Percentiles rank a stretch among this genome's conserved stretches.
Conservation (phyloP, 1,140 invertebrate genomes). For the Aphaenogaster rudis region DNA sequence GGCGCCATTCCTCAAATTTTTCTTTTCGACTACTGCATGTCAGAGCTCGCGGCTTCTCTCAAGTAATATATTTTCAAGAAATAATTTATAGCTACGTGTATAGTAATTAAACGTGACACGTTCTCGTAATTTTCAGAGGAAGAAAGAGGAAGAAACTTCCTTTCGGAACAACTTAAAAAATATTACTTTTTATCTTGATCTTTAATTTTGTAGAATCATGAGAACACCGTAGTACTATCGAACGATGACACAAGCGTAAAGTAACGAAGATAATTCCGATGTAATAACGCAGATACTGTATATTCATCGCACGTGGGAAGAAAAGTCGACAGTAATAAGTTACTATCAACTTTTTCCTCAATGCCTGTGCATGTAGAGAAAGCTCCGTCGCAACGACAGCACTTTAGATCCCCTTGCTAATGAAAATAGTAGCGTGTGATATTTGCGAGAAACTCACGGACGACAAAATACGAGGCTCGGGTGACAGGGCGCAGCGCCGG, state of each 20-base stretch:
- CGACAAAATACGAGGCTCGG: neutral
- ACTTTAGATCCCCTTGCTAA: neutral
- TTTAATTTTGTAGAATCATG: neutral
- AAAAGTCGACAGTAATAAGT: neutral
- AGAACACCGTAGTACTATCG: neutral
- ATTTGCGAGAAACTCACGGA: neutral
- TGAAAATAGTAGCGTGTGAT: neutral
- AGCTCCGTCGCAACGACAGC: neutral
- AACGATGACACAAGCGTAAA: neutral
- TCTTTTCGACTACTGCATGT: neutral
- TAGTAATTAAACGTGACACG: slow-evolving; percentile 31
- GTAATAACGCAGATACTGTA: neutral
- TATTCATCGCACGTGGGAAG: neutral
- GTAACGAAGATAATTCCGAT: neutral
- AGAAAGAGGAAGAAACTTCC: neutral
- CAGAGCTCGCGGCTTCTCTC: neutral
- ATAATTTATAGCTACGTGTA: neutral
- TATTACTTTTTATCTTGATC: neutral
- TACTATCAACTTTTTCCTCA: neutral
- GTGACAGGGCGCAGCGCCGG: neutral
- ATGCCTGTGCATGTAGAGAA: neutral
- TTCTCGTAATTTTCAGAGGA: neutral
- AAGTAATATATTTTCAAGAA: neutral
- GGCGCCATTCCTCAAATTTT: neutral
- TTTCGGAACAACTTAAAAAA: neutral